These are phyloP conservation scores for Caenorhabditis brenneri DNA, from an alignment of 1,140 invertebrate genomes.

Conservation along the genomic window DNA sequence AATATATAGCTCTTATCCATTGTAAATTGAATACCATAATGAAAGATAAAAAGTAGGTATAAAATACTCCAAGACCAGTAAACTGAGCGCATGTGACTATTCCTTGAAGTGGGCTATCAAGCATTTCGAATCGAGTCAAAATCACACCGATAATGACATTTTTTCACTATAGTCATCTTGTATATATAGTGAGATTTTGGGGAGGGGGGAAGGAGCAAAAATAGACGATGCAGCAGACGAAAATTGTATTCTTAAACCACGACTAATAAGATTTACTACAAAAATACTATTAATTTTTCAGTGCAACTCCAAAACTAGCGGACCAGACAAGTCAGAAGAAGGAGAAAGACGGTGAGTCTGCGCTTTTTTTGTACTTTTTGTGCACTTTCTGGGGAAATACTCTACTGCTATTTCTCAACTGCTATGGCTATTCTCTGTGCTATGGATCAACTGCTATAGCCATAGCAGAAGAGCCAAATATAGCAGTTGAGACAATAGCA, in stretches of 20 bases:
- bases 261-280: not conserved
- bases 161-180: no score
- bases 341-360: not conserved
- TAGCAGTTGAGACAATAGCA: no score
- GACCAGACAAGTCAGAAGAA: constrained; percentile 14
- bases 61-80: constrained; percentile 2
- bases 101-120: not conserved
- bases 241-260: not conserved
- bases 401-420: no score
- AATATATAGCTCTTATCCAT: not conserved
- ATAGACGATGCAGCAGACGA: no score
- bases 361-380: not conserved
- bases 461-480: no score
- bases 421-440: no score
- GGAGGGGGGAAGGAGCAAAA: no score
- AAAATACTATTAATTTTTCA: not conserved
- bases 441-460: no score
- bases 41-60: not conserved
- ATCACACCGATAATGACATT: not conserved
- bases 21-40: not conserved
- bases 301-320: constrained; percentile 16
- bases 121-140: not conserved
- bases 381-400: no score
- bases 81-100: not conserved
- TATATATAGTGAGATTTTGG: no score